phyloP scores from a whole-genome alignment of 2,888 invertebrate genomes.

The Himalopsyche japonica region DNA sequence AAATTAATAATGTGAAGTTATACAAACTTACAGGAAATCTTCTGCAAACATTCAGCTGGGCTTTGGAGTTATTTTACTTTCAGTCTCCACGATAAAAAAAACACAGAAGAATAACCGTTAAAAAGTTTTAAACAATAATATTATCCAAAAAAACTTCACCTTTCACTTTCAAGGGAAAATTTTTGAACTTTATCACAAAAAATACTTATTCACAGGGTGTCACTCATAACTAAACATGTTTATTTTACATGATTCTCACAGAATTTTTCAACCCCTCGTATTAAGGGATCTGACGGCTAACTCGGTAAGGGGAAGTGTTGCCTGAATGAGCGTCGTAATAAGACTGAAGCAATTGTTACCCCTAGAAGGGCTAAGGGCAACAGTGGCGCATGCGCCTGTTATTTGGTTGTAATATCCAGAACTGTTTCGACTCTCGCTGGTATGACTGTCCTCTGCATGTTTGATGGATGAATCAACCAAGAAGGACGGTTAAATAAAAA shows the following conservation, averaged over 20 bases:
- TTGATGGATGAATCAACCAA: not conserved
- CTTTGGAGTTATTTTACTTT: not conserved
- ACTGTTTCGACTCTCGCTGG: not conserved
- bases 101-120: not conserved
- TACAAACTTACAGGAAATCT: not conserved
- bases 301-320: not conserved
- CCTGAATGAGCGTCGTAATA: not conserved
- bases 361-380: not conserved
- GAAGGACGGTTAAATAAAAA: not conserved
- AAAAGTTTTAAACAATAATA: not conserved
- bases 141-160: not conserved
- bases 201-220: not conserved
- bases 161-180: not conserved
- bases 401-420: not conserved
- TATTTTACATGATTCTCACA: not conserved
- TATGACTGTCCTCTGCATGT: not conserved
- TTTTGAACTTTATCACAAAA: not conserved
- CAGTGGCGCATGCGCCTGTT: not conserved
- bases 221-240: not conserved
- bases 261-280: not conserved
- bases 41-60: not conserved
- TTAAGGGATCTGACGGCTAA: not conserved
- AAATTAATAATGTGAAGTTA: not conserved
- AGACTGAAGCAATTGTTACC: not conserved
- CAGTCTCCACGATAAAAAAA: not conserved